phyloP scores from a whole-genome alignment of 2,113 vertebrate species.

The Sinocyclocheilus anophthalmus region DNA sequence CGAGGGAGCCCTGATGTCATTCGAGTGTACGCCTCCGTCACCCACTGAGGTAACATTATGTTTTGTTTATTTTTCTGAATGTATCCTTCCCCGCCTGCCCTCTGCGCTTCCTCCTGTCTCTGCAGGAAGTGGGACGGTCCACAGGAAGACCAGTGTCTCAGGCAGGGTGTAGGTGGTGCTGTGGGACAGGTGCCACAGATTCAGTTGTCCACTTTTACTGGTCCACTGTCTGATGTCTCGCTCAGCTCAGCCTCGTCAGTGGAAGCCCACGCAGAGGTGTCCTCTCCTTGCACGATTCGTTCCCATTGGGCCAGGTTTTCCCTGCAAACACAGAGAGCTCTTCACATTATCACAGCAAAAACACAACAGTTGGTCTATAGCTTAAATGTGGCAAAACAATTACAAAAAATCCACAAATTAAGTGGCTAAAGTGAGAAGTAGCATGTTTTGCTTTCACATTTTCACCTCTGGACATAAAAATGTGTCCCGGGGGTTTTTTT shows the following conservation, averaged over 20 bases:
- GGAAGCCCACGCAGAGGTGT: constrained; percentile 76
- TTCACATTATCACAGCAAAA: neutral
- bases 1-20: constrained; percentile 55
- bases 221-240: constrained; percentile 75
- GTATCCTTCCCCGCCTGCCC: constrained; percentile 61
- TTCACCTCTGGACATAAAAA: neutral
- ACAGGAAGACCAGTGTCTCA: constrained; percentile 59
- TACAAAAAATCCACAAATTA: neutral
- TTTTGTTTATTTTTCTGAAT: constrained; percentile 60
- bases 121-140: constrained; percentile 60
- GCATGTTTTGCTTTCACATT: neutral
- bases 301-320: constrained; percentile 96
- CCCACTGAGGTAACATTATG: constrained; percentile 80
- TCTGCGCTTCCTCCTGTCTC: constrained; percentile 64
- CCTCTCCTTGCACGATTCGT: constrained; percentile 87
- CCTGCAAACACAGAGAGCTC: constrained; percentile 69
- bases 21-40: constrained; percentile 73
- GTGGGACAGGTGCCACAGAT: constrained; percentile 62
- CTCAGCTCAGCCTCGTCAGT: constrained; percentile 60
- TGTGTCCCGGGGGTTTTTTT: too few relatives aligned
- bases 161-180: constrained; percentile 54
- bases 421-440: neutral
- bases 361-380: neutral
- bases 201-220: constrained; percentile 89
- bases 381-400: neutral